Evolutionary conservation across 2,888 invertebrate species (phyloP), one percentile per base, ranked within the genome.

Genomic region (Zeuzera pyrina): DNA sequence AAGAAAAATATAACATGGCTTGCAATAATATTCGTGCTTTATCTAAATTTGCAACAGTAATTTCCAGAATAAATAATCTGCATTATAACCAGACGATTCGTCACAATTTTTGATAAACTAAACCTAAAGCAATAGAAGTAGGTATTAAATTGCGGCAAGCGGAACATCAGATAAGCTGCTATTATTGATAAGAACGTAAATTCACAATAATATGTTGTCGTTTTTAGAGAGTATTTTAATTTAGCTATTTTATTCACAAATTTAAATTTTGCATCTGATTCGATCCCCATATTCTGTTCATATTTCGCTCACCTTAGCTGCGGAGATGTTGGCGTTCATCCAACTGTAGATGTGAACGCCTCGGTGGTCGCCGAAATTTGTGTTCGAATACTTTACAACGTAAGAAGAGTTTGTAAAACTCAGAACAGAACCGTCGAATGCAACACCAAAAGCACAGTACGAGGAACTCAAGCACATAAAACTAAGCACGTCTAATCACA

Each of bases 321-420:
- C 61, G 59, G 71, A 65, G 62, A 59, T 68, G 57, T 77, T 83
- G 81, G 83, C 78, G 73, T 76, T 74, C 81, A 81, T 81, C 81
- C 83, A 81, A 83, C 61, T 70, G 59, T 58, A 57, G 61, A 64
- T 59, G 59, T 51, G 60, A 61, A 66, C 28, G 68, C 64, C 57
- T 62, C 62, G 77, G 71, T 71, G 69, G 67, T 71, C 72, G 73
- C 77, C 74, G 73, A 78, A 72, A 58, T 56, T 64, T 52, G 55
- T 52, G 47, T 25, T 49, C 45, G 52, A 57, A 60, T 57, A 63
- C 60, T 60, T 67, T 52, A 61, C 51, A 63, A 57, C 61, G n/a
- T n/a, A 63, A 56, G 51, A 52, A 56, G 23, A 23, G 29, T 7
- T 12, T 19, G 2, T 12, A 25, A 12, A 35, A 22, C 22, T 12